Conservation (phyloP, 1,140 invertebrate species). For the Lordiphosa collinella region DNA sequence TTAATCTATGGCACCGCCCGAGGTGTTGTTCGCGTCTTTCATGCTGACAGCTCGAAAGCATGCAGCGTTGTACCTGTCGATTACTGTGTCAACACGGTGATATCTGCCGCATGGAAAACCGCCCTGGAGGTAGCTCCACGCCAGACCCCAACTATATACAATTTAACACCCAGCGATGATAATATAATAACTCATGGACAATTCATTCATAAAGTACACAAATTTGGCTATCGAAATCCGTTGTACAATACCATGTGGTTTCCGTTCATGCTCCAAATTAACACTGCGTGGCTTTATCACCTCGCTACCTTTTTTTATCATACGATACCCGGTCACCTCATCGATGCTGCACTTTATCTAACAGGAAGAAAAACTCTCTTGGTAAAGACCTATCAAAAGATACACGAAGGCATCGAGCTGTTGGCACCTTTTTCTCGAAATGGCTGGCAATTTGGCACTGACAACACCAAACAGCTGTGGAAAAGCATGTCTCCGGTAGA, state of each 20-base stretch:
- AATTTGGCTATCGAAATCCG: neutral
- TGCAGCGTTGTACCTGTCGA: neutral
- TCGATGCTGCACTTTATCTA: neutral
- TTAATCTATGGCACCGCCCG: conserved; percentile 85
- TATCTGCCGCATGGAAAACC: neutral
- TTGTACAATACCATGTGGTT: neutral
- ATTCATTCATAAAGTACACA: neutral
- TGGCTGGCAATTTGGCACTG: neutral
- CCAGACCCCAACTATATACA: conserved; percentile 14
- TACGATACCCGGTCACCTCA: neutral
- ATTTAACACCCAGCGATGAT: neutral
- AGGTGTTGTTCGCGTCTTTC: conserved; percentile 82
- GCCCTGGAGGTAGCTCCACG: conserved; percentile 78
- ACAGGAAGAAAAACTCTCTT: neutral
- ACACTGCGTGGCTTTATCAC: neutral
- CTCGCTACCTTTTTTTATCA: conserved; percentile 3
- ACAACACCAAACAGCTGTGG: neutral
- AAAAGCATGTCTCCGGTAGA: neutral
- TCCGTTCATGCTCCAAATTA: neutral
- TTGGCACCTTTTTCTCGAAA: neutral
- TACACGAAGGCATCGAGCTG: neutral
- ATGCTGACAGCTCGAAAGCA: too few species aligned
- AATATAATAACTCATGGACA: neutral
- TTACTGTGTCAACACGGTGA: neutral
- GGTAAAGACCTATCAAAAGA: neutral